Conservation (phyloP, 2,888 invertebrate genomes). For the Zhuqinia jingwanae region DNA sequence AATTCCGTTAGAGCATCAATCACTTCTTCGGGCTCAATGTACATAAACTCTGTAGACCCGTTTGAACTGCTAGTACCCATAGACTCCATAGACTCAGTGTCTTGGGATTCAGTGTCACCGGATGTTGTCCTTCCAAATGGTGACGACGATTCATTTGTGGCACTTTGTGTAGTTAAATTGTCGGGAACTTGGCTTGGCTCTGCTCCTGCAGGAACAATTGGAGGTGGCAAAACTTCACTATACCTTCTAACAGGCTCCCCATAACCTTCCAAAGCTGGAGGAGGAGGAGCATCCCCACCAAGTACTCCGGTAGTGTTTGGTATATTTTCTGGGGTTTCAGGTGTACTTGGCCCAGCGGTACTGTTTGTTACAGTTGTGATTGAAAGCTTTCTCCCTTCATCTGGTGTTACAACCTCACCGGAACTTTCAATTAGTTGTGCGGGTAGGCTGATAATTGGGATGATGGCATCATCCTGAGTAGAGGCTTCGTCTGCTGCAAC, state of each 20-base stretch:
- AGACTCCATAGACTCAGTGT: conserved; percentile 49
- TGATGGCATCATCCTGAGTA: neutral
- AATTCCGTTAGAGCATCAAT: conserved; percentile 74
- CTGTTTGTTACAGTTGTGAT: no score
- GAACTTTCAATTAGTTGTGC: neutral
- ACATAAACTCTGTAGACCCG: conserved; percentile 72
- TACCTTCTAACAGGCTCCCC: conserved; percentile 19
- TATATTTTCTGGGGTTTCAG: no score
- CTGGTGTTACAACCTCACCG: no score
- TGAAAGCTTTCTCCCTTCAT: no score
- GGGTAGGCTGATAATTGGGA: neutral
- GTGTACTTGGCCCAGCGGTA: no score
- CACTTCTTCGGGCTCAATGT: conserved; percentile 75
- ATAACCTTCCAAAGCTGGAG: conserved; percentile 7
- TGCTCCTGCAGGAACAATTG: neutral
- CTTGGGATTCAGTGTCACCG: conserved; percentile 27
- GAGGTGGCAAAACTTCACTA: neutral
- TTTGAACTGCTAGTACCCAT: conserved; percentile 57
- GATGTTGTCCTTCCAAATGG: neutral
- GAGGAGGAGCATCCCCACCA: neutral
- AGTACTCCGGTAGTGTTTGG: neutral
- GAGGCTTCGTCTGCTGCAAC: neutral
- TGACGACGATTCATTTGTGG: neutral
- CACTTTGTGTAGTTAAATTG: neutral
- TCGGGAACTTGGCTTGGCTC: no score